phyloP scores from a whole-genome alignment of 2,113 vertebrate genomes.

The Sander vitreus region DNA sequence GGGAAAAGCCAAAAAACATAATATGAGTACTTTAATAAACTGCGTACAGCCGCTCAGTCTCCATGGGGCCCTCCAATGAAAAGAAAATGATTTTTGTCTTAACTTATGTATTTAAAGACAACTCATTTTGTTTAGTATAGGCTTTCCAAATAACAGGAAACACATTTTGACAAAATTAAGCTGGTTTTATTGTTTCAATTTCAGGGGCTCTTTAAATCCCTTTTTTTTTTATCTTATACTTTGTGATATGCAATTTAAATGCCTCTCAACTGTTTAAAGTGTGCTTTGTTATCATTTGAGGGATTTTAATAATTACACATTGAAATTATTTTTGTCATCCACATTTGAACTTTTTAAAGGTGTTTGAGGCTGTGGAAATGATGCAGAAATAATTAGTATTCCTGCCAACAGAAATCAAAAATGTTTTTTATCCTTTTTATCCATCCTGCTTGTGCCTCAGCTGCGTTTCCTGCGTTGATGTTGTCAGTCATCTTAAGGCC shows the following conservation, averaged over 20 bases:
- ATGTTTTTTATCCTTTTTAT: slow-evolving; percentile 1
- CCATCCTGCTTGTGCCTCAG: neutral
- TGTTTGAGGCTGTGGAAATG: neutral
- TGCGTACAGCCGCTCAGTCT: neutral
- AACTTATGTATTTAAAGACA: neutral
- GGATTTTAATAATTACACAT: neutral
- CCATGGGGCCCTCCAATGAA: neutral
- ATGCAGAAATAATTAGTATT: slow-evolving; percentile 19
- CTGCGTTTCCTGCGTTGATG: neutral
- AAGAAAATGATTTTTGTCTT: neutral
- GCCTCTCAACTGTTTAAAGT: neutral
- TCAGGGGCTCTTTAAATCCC: too few relatives aligned
- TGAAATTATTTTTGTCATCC: neutral
- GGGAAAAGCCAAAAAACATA: too few relatives aligned
- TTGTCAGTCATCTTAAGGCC: neutral
- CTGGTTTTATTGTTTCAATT: too few relatives aligned
- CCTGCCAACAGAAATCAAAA: slow-evolving; percentile 11
- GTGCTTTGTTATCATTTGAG: neutral
- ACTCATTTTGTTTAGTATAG: too few relatives aligned
- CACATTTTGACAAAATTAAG: too few relatives aligned
- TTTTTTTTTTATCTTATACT: too few relatives aligned
- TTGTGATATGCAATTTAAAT: too few relatives aligned
- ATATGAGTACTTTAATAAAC: neutral
- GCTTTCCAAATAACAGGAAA: too few relatives aligned
- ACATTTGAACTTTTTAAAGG: neutral